Evolutionary conservation across 2,888 invertebrate genomes (phyloP).

Genomic region (Caenorhabditis zanzibari): DNA sequence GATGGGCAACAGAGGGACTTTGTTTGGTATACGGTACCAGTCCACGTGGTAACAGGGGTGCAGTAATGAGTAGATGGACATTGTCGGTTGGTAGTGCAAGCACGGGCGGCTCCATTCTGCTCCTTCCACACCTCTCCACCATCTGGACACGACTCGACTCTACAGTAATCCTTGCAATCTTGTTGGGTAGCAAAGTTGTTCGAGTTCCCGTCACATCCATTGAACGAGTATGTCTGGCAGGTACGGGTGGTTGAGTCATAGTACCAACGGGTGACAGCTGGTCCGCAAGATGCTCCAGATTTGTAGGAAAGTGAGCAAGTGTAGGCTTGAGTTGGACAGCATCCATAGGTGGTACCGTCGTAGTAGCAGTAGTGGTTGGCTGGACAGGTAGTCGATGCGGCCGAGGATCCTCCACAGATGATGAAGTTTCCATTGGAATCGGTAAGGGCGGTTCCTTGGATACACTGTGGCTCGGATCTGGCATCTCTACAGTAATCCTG

Average conservation of each 20-base stretch:
- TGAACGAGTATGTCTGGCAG: slow-evolving; percentile 81
- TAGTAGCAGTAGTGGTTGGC: slow-evolving; percentile 83
- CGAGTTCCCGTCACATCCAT: slow-evolving; percentile 83
- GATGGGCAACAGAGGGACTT: slow-evolving; percentile 82
- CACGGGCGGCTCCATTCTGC: slow-evolving; percentile 80
- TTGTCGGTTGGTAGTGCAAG: slow-evolving; percentile 81
- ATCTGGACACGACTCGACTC: slow-evolving; percentile 83
- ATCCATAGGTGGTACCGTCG: slow-evolving; percentile 83
- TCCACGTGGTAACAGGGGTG: slow-evolving; percentile 82
- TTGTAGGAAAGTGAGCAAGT: slow-evolving; percentile 83
- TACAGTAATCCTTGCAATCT: slow-evolving; percentile 83
- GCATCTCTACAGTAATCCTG: slow-evolving; percentile 83
- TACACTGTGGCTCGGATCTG: slow-evolving; percentile 81
- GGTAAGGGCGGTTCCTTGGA: slow-evolving; percentile 83
- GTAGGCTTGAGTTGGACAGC: slow-evolving; percentile 83
- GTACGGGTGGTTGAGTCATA: slow-evolving; percentile 75
- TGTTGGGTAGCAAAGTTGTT: slow-evolving; percentile 82
- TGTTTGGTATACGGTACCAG: slow-evolving; percentile 82
- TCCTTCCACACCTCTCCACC: slow-evolving; percentile 83
- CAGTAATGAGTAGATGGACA: slow-evolving; percentile 83
- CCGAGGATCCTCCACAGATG: slow-evolving; percentile 80
- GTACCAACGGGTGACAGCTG: slow-evolving; percentile 83
- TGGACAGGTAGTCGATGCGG: slow-evolving; percentile 81
- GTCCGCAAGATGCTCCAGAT: slow-evolving; percentile 82
- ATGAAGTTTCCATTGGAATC: slow-evolving; percentile 83